Base-by-base conservation (phyloP, 2,113 vertebrate species). In the Abramis brama region DNA sequence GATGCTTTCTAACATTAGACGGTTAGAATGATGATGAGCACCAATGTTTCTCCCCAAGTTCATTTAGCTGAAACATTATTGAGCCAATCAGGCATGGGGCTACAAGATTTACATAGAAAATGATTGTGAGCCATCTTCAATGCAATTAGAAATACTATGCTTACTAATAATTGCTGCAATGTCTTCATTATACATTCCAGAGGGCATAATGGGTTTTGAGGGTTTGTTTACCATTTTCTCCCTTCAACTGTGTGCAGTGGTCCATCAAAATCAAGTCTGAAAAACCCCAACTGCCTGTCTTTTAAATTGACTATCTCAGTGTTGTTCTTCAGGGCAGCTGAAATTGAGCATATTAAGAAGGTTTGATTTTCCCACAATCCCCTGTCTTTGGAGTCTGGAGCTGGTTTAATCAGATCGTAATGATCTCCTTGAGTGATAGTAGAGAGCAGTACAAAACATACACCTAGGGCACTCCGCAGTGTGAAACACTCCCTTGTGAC, bases 341-440 rank as follows among this genome's bases (percentile, higher is more conserved):
- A 92, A 90, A 93, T 88, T 90, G 87, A 90, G 87, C 87, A 90
- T 90, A 89, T 87, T 84, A 82, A 86, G 85, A 88, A 89, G 86
- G 82, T 91, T 84, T 47, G 33, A 79, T 79, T 88, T 90, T 91
- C 86, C 36, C 15, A 77, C 83, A 83, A 76, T 85, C 82, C 79
- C 83, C 83, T 90, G 55, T 19, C 75, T 87, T 66, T 83, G 27
- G 86, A 79, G 78, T 19, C 73, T 79, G 77, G 87, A 73, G 79
- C 50, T 80, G 59, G n/a, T 78, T 81, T 85, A 85, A 84, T 87
- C 66, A 79, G 66, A 71, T 74, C 15, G 36, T 84, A 84, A 84
- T 84, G 68, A 59, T 89, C 43, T 89, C 71, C 82, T 73, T 74
- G 79, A 87, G 79, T 52, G 73, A 88, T 87, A 79, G 66, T n/a